Base-by-base conservation (phyloP, 2,113 vertebrate species). In the Dasyornis broadbenti region DNA sequence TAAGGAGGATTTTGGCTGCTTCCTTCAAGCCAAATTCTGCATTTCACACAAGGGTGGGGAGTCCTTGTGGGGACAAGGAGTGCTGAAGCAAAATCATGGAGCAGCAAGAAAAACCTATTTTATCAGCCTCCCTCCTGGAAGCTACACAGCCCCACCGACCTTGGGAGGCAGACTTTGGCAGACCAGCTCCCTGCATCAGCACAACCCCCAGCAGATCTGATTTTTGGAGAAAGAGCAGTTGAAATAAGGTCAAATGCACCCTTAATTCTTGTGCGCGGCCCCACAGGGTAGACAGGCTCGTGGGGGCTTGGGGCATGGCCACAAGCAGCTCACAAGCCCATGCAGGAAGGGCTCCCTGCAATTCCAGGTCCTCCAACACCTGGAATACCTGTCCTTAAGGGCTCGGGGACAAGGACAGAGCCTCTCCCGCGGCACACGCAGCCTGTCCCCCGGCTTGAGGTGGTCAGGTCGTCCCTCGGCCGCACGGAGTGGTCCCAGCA, bases 391-490 rank as follows among this genome's bases (percentile, higher is more conserved):
- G 56, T 22, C 66, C 57, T 56, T 7, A 59, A 27, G 23, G 33
- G 30, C 30, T n/a, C 0, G 2, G 33, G 33, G 16, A 16, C 77
- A 71, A 89, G 47, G 81, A 40, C 78, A 82, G 59, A 83, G 45
- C 27, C 18, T 10, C 7, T 40, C 27, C 28, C 1, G 0, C 27
- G 7, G 37, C 47, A 40, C 4, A 5, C 2, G 1, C 35, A 22
- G 50, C 35, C 28, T 13, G 28, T 2, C 10, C 9, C 6, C 4
- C 28, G 5, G 3, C 7, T 4, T 6, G 35, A 35, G 24, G 15
- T 24, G 24, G 1, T 35, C 44, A 2, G 79, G 57, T 11, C 15
- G 7, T 6, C 65, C 21, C 65, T 28, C 0, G 1, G 76, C 35
- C 1, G 5, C 18, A 1, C 37, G 19, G 65, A 45, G 31, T 16